Evolutionary conservation across 2,888 invertebrate species (phyloP).

Genomic region (Muscina levida): DNA sequence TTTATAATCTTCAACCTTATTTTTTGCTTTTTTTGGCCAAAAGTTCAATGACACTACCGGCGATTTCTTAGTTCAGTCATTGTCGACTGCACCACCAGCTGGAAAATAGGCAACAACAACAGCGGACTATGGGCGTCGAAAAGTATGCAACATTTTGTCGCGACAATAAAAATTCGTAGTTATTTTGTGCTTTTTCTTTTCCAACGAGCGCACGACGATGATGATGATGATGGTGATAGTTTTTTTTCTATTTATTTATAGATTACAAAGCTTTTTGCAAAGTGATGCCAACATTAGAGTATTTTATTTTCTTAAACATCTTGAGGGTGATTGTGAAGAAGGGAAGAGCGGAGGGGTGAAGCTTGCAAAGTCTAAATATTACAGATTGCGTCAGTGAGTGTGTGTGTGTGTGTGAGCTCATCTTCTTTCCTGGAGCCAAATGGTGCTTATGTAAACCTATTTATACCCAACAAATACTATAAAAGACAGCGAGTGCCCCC

Average conservation of each 20-base stretch:
- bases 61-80: neutral
- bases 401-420: constrained; percentile 3
- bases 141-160: constrained; percentile 74
- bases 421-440: constrained; percentile 11
- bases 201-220: no score
- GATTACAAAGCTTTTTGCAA: constrained; percentile 18
- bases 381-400: constrained; percentile 15
- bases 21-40: neutral
- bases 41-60: constrained; percentile 29
- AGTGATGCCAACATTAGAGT: constrained; percentile 35
- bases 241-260: neutral
- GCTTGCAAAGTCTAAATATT: neutral
- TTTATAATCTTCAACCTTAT: neutral
- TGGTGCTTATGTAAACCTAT: constrained; percentile 1
- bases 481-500: no score
- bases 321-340: neutral
- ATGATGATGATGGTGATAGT: no score
- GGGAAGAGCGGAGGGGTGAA: neutral
- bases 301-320: no score
- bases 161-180: constrained; percentile 74
- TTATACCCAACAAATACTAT: no score
- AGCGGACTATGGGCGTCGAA: constrained; percentile 68
- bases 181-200: neutral
- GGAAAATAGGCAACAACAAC: constrained; percentile 30
- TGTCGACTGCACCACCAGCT: neutral